phyloP scores from a whole-genome alignment of 2,113 vertebrate species.

The Chroicocephalus ridibundus region DNA sequence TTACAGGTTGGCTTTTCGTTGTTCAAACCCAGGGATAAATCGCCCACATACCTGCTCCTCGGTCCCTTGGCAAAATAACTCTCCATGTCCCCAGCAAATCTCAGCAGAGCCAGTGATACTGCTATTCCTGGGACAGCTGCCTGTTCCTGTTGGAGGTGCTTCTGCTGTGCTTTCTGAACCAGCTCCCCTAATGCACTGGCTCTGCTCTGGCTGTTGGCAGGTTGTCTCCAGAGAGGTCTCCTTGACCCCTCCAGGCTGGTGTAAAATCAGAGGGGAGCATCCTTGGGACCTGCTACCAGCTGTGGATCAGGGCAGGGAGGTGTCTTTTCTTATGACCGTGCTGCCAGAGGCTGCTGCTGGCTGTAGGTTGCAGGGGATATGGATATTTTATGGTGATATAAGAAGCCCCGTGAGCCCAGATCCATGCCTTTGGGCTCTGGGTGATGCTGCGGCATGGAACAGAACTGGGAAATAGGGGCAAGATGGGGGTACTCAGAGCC shows the following conservation, averaged over 20 bases:
- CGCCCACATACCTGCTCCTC: rapidly evolving
- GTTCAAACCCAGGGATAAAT: neutral
- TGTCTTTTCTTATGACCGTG: rapidly evolving
- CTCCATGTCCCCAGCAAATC: neutral
- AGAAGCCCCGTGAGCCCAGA: neutral
- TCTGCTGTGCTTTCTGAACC: neutral
- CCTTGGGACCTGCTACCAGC: neutral
- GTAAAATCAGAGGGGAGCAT: neutral
- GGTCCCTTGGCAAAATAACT: neutral
- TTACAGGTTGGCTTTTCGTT: neutral
- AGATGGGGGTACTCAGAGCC: neutral
- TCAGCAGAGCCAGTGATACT: neutral
- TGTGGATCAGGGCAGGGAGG: neutral
- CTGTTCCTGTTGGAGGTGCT: neutral
- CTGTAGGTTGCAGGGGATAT: no score
- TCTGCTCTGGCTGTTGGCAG: neutral
- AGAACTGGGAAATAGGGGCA: neutral
- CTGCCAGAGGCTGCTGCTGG: neutral
- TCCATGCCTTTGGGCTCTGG: neutral
- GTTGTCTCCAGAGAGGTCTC: neutral
- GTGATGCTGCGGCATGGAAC: neutral
- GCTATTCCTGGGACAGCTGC: rapidly evolving
- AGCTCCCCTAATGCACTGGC: neutral
- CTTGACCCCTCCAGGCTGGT: neutral
- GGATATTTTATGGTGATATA: rapidly evolving